A percentile compares a stretch with the other conserved stretches of the same genome.
Conservation (phyloP, 2,888 invertebrate species). For the Dryomyza anilis region DNA sequence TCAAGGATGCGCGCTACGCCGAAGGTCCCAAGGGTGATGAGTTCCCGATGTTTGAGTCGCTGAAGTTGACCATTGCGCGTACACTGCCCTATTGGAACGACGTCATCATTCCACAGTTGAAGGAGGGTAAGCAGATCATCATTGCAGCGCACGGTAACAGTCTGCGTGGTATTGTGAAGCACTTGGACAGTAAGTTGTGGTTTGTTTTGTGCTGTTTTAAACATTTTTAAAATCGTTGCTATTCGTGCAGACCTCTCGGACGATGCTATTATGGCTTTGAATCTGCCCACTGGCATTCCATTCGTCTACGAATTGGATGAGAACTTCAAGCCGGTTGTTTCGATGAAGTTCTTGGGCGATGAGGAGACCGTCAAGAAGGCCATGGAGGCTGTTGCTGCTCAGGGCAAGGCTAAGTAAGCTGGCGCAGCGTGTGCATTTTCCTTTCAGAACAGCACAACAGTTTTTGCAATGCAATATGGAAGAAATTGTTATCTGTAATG, state of each 20-base stretch:
- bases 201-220: too few species aligned
- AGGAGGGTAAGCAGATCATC: slow-evolving; percentile 79
- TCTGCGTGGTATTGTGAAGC: slow-evolving; percentile 85
- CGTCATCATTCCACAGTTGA: slow-evolving; percentile 75
- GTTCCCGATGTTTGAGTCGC: slow-evolving; percentile 84
- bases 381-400: slow-evolving; percentile 80
- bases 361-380: slow-evolving; percentile 80
- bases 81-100: slow-evolving; percentile 91
- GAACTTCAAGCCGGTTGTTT: slow-evolving; percentile 75
- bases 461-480: too few species aligned
- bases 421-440: too few species aligned
- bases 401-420: slow-evolving; percentile 75
- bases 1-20: slow-evolving; percentile 78
- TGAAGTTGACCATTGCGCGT: slow-evolving; percentile 81
- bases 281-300: slow-evolving; percentile 81
- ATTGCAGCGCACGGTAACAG: slow-evolving; percentile 91
- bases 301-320: slow-evolving; percentile 81
- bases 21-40: slow-evolving; percentile 75
- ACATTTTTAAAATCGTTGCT: too few species aligned
- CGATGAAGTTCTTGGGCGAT: slow-evolving; percentile 81
- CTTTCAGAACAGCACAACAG: too few species aligned
- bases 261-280: slow-evolving; percentile 77
- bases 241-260: slow-evolving; percentile 73
- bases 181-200: slow-evolving; percentile 79
- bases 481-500: too few species aligned